A percentile compares a stretch with the other conserved stretches of the same genome.
Conservation (phyloP, 2,113 vertebrate species). For the Hyperoodon ampullatus region DNA sequence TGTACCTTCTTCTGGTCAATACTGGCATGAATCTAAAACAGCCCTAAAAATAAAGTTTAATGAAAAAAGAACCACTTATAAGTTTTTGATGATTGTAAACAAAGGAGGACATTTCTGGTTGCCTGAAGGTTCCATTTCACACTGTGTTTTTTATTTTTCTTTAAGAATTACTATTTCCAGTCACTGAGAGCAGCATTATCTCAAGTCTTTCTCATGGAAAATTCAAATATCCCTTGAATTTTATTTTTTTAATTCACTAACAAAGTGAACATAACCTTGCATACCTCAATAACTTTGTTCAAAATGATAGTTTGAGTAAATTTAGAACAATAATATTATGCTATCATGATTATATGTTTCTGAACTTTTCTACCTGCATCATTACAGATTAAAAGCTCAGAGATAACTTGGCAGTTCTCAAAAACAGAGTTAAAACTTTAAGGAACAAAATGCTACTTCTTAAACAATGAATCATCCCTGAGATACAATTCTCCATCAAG, state of each 20-base stretch:
- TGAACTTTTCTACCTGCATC: background rate
- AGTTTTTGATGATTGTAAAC: background rate
- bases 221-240: background rate
- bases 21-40: background rate
- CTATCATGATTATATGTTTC: background rate
- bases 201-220: background rate
- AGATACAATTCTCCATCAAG: constrained; percentile 54
- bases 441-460: constrained; percentile 58
- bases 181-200: background rate
- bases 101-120: background rate
- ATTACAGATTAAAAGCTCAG: constrained; percentile 34
- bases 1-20: background rate
- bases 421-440: constrained; percentile 49
- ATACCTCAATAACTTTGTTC: background rate
- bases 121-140: background rate
- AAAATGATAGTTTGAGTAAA: background rate
- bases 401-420: background rate
- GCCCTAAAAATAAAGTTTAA: background rate
- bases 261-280: background rate
- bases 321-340: background rate
- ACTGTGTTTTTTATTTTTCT: background rate
- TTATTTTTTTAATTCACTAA: constrained; percentile 4
- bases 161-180: background rate
- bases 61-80: background rate
- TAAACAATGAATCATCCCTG: constrained; percentile 56